Percentiles rank a stretch among this genome's conserved stretches.
Evolutionary conservation across 2,888 invertebrate genomes (phyloP).

Genomic region (Conops quadrifasciatus): DNA sequence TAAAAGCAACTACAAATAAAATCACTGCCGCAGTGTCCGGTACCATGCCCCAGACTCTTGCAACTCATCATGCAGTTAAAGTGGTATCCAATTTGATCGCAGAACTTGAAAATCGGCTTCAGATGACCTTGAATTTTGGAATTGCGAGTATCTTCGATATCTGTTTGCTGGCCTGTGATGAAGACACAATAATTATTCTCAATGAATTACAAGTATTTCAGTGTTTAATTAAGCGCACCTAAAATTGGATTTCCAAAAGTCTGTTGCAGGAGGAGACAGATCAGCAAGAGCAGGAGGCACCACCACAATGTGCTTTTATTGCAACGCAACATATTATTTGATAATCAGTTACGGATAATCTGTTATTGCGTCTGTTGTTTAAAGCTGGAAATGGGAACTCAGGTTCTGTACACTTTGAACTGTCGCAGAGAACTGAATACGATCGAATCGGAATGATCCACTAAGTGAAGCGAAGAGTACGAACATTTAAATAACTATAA

Average conservation of each 20-base stretch:
- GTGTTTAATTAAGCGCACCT: not conserved
- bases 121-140: constrained; percentile 45
- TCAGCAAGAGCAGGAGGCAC: not conserved
- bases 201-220: not conserved
- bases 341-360: not conserved
- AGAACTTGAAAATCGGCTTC: constrained; percentile 48
- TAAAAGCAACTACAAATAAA: constrained; percentile 50
- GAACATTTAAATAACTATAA: no score
- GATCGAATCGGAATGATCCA: constrained; percentile 12
- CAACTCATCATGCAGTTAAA: constrained; percentile 51
- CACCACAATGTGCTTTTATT: not conserved
- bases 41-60: constrained; percentile 47
- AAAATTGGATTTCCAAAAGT: constrained; percentile 11
- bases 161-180: constrained; percentile 46
- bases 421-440: constrained; percentile 10
- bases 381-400: not conserved
- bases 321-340: constrained; percentile 8
- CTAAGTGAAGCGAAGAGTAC: constrained; percentile 17
- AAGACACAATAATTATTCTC: not conserved
- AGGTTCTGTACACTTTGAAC: constrained; percentile 23
- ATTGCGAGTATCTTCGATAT: constrained; percentile 45
- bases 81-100: constrained; percentile 52
- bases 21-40: constrained; percentile 51
- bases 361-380: not conserved
- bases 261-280: not conserved